Percentiles rank a stretch among this genome's conserved stretches.
phyloP scores from a whole-genome alignment of 2,888 invertebrate genomes.

The Pseudolycoriella hygida region DNA sequence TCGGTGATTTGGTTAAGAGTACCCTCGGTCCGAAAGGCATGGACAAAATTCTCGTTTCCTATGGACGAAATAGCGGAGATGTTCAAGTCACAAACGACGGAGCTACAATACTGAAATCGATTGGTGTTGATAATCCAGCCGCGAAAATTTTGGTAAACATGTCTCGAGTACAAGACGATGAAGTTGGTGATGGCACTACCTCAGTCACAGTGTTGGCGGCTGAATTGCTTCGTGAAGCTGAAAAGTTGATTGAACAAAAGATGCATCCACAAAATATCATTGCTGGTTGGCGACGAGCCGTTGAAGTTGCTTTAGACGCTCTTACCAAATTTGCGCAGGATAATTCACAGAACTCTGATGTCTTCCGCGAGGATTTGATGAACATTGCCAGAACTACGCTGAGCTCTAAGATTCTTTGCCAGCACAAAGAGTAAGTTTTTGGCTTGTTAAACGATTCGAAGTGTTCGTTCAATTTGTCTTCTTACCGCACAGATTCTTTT shows the following conservation, averaged over 20 bases:
- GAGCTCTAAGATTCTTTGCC: conserved; percentile 93
- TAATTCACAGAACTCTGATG: conserved; percentile 59
- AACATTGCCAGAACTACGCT: conserved; percentile 96
- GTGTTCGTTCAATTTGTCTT: not conserved
- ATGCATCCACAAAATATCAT: conserved; percentile 98
- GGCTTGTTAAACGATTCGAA: not conserved
- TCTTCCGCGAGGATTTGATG: conserved; percentile 72
- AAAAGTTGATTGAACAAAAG: conserved; percentile 80
- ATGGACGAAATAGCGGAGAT: conserved; percentile 59
- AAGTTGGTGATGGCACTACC: conserved; percentile 99
- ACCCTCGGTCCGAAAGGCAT: conserved; percentile 98
- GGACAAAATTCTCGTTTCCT: conserved; percentile 77
- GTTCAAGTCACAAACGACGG: conserved; percentile 99
- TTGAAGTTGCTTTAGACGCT: conserved; percentile 67
- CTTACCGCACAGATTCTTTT: conserved; percentile 58
- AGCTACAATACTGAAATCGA: conserved; percentile 89
- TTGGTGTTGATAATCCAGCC: conserved; percentile 97
- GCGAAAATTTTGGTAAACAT: conserved; percentile 98
- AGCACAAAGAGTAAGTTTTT: conserved; percentile 70
- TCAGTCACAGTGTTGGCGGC: conserved; percentile 88
- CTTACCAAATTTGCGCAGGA: conserved; percentile 63
- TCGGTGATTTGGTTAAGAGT: conserved; percentile 95
- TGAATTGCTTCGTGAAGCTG: conserved; percentile 88
- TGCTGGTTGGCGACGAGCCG: conserved; percentile 83
- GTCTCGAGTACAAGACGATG: conserved; percentile 96